Evolutionary conservation across 2,888 invertebrate species (phyloP).

Genomic region (Amblyjoppa proteus): DNA sequence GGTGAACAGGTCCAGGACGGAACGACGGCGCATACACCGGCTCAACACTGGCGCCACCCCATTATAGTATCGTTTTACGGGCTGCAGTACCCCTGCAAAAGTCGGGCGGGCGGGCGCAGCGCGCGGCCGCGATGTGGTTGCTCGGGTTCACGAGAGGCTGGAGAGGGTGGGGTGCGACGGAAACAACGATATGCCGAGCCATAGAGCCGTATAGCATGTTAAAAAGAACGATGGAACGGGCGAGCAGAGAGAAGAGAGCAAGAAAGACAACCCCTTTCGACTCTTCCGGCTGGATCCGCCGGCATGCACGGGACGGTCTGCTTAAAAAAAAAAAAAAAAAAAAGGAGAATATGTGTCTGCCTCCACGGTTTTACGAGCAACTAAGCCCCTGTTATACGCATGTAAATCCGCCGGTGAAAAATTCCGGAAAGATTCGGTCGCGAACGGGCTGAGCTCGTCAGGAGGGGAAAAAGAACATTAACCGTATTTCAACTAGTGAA

Average conservation of each 20-base stretch:
- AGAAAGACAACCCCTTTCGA: conserved; percentile 58
- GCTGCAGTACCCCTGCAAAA: conserved; percentile 60
- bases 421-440: conserved; percentile 66
- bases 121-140: conserved; percentile 42
- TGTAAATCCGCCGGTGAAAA: conserved; percentile 70
- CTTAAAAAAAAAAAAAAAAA: conserved; percentile 32
- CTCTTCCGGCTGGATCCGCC: conserved; percentile 45
- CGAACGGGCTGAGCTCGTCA: conserved; percentile 51
- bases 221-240: conserved; percentile 42
- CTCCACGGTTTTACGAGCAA: conserved; percentile 66
- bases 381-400: conserved; percentile 68
- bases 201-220: conserved; percentile 24
- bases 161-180: conserved; percentile 45
- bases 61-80: conserved; percentile 78
- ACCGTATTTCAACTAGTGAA: conserved; percentile 6
- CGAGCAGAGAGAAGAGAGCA: conserved; percentile 32
- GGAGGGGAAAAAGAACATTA: conserved; percentile 16
- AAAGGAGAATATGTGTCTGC: conserved; percentile 63
- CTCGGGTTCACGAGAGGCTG: conserved; percentile 2
- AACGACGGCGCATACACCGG: conserved; percentile 57
- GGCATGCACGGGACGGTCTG: conserved; percentile 48
- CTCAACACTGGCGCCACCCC: conserved; percentile 69
- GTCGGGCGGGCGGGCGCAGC: conserved; percentile 32
- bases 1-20: conserved; percentile 78
- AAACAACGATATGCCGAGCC: conserved; percentile 38